phyloP scores from a whole-genome alignment of 2,888 invertebrate species.

The Pristionchus entomophagus region DNA sequence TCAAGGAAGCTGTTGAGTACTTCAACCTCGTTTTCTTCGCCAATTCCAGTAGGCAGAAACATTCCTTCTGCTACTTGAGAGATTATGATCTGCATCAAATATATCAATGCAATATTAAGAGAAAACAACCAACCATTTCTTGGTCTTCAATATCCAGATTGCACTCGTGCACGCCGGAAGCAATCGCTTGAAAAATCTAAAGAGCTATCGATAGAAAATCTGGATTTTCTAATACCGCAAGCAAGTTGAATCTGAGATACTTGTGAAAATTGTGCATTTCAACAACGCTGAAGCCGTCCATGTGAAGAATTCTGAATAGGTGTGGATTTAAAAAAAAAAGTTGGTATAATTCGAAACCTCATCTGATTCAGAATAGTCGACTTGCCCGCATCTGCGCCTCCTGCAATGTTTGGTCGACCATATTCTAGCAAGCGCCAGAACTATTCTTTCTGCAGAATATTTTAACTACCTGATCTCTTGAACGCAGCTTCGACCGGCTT shows the following conservation, averaged over 20 bases:
- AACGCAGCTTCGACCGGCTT: no score
- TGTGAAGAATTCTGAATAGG: constrained; percentile 38
- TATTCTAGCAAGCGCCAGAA: background rate
- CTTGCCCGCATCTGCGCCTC: constrained; percentile 56
- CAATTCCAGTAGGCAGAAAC: background rate
- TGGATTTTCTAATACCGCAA: background rate
- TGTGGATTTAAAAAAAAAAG: background rate
- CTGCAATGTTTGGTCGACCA: background rate
- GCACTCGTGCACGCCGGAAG: background rate
- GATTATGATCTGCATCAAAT: background rate
- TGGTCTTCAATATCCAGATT: background rate
- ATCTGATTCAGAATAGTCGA: constrained; percentile 60
- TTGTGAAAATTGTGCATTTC: constrained; percentile 12
- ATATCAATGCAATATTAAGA: background rate
- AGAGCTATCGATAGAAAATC: background rate
- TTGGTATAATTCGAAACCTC: constrained; percentile 49
- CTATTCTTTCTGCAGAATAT: background rate
- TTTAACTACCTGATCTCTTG: background rate
- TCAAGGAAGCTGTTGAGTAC: background rate
- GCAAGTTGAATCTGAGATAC: constrained; percentile 27
- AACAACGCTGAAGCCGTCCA: constrained; percentile 5
- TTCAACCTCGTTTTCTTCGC: background rate
- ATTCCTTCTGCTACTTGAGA: background rate
- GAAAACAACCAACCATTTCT: background rate
- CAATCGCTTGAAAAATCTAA: constrained; percentile 32